phyloP scores from a whole-genome alignment of 2,113 vertebrate species.

The Apodemus sylvaticus region DNA sequence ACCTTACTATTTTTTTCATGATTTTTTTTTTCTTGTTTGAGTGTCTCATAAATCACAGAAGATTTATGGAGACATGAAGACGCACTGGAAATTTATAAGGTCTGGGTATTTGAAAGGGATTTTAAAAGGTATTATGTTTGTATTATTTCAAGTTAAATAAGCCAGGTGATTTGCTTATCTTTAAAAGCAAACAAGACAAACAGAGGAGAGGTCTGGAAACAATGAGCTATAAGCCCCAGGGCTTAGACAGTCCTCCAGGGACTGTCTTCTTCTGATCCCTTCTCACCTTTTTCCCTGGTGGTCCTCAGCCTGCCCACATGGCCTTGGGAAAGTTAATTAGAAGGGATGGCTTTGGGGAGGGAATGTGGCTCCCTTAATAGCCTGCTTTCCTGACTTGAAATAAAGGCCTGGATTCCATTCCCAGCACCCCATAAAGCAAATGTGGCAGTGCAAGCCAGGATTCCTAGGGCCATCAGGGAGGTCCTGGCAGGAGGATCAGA shows the following conservation, averaged over 20 bases:
- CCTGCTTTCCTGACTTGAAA: neutral
- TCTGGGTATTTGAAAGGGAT: constrained; percentile 1
- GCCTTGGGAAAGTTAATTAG: neutral
- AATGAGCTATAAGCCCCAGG: neutral
- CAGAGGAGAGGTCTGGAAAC: neutral
- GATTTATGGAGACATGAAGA: neutral
- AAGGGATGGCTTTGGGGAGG: neutral
- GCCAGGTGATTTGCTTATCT: neutral
- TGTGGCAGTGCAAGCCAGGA: too few relatives aligned
- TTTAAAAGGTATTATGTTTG: constrained; percentile 16
- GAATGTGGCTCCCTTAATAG: neutral
- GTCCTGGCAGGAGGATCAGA: neutral
- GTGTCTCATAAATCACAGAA: constrained; percentile 14
- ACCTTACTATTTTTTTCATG: neutral
- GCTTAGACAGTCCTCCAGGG: neutral
- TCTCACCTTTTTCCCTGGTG: neutral
- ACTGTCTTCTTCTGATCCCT: neutral
- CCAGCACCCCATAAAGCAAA: neutral
- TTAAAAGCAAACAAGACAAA: neutral
- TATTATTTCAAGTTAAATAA: constrained; percentile 21
- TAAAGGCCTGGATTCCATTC: neutral
- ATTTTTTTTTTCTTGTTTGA: neutral
- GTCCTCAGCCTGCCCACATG: neutral
- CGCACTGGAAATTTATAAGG: neutral
- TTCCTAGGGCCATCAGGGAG: neutral